Evolutionary conservation across 2,113 vertebrate genomes (phyloP), one percentile per base, ranked within the genome.

Genomic region (Isurus oxyrinchus): DNA sequence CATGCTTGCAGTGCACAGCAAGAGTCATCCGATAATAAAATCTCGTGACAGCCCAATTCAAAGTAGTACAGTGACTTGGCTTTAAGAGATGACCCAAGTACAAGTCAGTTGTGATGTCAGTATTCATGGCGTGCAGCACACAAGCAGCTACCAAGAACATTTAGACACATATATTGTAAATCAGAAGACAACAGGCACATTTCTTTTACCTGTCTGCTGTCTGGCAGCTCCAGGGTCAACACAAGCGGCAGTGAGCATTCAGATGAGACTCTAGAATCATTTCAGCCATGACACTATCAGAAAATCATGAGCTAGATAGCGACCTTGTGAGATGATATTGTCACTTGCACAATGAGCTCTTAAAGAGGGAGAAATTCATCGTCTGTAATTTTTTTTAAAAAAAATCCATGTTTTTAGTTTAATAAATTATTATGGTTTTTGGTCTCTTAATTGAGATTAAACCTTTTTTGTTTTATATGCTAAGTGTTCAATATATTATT

Each of bases 251-350:
- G 88, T 6, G 5, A 93, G 88, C 88, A 93, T 61, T 93, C 57
- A 93, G 27, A n/a, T 59, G 57, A 93, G 88, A 11, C 31, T 59
- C 55, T 19, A 59, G 19, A 93, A 93, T 61, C 14, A n/a, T 93
- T 93, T 93, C 88, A 93, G 57, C 31, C 88, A n/a, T 61, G 57
- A 61, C 55, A 59, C 57, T 35, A 93, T 93, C 88, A 93, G 88
- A 0, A 93, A 59, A 61, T 93, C 88, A 59, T 93, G 55, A 61
- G 57, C 55, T 61, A 31, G 2, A 61, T 59, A 16, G 31, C 31
- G 31, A 93, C 88, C 55, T 93, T n/a, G 55, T 61, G 88, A 35
- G 31, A n/a, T 61, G 88, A n/a, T 84, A 21, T 40, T 44, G 19
- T 84, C 55, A 59, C 14, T 61, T 93, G 57, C 13, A n/a, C 55